Conservation (phyloP, 2,113 vertebrate genomes). For the Panthera leo region DNA sequence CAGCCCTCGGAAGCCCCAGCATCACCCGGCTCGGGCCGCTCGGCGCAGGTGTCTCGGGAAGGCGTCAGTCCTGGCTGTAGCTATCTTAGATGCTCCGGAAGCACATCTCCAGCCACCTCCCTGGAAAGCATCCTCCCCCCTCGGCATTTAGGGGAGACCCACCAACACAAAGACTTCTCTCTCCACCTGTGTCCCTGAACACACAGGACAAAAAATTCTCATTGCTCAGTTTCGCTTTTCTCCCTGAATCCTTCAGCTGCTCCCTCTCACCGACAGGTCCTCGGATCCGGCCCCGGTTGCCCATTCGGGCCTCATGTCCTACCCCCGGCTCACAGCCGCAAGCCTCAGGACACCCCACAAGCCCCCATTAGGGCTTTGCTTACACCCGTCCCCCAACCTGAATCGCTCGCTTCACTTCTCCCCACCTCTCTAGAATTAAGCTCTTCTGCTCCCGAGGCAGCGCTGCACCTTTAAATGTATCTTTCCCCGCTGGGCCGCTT, state of each 20-base stretch:
- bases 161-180: not conserved
- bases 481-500: not conserved
- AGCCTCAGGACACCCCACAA: not conserved
- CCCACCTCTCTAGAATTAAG: not conserved
- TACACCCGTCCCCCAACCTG: not conserved
- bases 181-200: too few relatives aligned
- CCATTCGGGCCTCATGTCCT: not conserved
- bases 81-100: not conserved
- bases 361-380: not conserved
- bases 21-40: not conserved
- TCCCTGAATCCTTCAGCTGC: too few relatives aligned
- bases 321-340: too few relatives aligned
- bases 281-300: fast-evolving
- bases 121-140: not conserved
- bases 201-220: not conserved
- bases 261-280: not conserved
- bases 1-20: too few relatives aligned
- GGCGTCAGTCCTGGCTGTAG: not conserved
- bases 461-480: not conserved
- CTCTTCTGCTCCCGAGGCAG: not conserved
- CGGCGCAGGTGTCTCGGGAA: not conserved
- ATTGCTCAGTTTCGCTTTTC: not conserved
- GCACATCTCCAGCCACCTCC: fast-evolving
- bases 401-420: not conserved
- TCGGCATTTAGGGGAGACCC: not conserved